These are phyloP conservation scores for Diachasmimorpha longicaudata DNA, from an alignment of 1,140 invertebrate species.

Conservation along the genomic window DNA sequence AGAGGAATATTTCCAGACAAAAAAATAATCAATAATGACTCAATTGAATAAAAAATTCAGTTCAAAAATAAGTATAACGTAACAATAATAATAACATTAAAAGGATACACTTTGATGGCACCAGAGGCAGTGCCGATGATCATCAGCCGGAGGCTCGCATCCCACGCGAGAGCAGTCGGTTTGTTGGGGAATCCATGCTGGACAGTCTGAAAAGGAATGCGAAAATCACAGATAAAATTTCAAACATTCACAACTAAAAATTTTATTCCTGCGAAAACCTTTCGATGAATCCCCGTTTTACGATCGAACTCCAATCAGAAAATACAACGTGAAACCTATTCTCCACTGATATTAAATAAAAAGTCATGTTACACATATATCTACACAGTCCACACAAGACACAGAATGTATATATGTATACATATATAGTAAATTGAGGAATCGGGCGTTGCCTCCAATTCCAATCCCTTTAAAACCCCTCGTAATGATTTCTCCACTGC, in stretches of 20 bases:
- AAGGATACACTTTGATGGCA: constrained; percentile 85
- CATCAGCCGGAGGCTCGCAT: constrained; percentile 82
- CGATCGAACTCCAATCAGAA: no score
- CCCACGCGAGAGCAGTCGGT: constrained; percentile 92
- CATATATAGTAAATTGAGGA: not conserved
- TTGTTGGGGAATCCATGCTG: constrained; percentile 97
- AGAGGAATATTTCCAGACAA: no score
- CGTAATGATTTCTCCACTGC: not conserved
- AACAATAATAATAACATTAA: constrained; percentile 26
- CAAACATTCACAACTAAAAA: constrained; percentile 7
- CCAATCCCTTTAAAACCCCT: not conserved
- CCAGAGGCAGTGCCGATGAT: constrained; percentile 91
- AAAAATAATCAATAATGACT: no score
- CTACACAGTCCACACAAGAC: no score
- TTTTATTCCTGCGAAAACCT: no score
- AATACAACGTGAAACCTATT: no score
- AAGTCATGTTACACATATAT: no score
- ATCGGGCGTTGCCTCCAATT: not conserved
- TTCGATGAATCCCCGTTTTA: no score
- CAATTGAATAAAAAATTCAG: no score
- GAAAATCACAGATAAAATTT: not conserved
- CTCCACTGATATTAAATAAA: no score
- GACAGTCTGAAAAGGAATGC: constrained; percentile 76
- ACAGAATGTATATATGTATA: not conserved
- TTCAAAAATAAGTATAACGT: not conserved